These are phyloP conservation scores for Hippocampus abdominalis DNA, from an alignment of 2,113 vertebrate species.

Conservation along the genomic window DNA sequence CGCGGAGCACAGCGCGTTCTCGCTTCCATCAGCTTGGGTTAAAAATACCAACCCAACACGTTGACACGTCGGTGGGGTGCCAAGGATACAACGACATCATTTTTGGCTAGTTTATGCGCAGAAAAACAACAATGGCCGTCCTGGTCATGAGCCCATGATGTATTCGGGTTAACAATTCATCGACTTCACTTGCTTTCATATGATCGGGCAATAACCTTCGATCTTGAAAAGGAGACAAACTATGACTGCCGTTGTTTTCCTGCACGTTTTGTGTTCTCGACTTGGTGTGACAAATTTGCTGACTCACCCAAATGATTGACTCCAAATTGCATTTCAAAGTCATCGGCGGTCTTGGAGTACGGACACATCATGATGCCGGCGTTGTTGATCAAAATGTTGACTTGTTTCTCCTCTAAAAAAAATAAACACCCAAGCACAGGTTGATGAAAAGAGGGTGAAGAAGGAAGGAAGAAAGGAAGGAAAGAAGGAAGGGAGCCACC, in stretches of 20 bases:
- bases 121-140: not conserved
- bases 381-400: conserved; percentile 77
- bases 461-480: no score
- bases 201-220: not conserved
- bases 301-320: conserved; percentile 77
- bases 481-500: no score
- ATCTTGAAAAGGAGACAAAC: not conserved
- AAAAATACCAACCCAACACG: conserved; percentile 34
- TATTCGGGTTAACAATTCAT: not conserved
- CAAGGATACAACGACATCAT: not conserved
- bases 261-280: not conserved
- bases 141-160: not conserved
- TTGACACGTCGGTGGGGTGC: conserved; percentile 8
- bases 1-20: conserved; percentile 33
- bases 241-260: not conserved
- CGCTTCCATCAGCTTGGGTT: conserved; percentile 21
- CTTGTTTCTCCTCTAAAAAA: conserved; percentile 70
- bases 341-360: conserved; percentile 72
- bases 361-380: conserved; percentile 80
- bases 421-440: conserved; percentile 10
- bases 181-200: not conserved
- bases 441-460: not conserved
- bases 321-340: conserved; percentile 76
- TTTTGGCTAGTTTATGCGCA: not conserved
- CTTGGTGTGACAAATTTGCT: not conserved